Base-by-base conservation (phyloP, 2,888 invertebrate species). In the Bedellia somnulentella region DNA sequence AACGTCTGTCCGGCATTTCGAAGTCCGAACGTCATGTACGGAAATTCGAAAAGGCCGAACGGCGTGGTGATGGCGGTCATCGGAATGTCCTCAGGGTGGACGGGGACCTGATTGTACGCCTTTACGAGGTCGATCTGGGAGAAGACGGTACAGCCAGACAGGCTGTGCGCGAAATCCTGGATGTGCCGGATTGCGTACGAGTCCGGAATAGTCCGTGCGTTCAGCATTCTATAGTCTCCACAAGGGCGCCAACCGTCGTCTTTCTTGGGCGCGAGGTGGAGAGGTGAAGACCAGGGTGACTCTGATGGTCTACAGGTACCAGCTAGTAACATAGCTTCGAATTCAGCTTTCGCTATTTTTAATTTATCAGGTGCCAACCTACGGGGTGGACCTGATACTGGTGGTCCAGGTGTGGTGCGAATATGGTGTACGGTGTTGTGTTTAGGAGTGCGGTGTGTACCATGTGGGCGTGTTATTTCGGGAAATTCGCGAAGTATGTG, bases 71-170 rank as follows among this genome's bases (percentile, higher is more conserved):
- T n/a, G n/a, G n/a, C n/a, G n/a, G 54, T 54, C 37, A 54, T 53
- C 1, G 26, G n/a, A 4, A 57, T 41, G 32, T 63, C 56, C 4
- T 44, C 47, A 4, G 33, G 22, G 3, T 33, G 30, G 3, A 58
- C 45, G 3, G 56, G 58, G 4, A 71, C 57, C 28, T 62, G 56
- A 29, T 56, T 41, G 35, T 50, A 73, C 0, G 56, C 59, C 27
- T 43, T 39, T 1, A 37, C 37, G 2, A 44, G 23, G 22, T 40
- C 37, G 9, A 40, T 30, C 2, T 22, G 33, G 2, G 29, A 28
- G n/a, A 35, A 41, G 1, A 37, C 27, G 15, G 12, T 34, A 14
- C 35, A 33, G 5, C 39, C 40, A 15, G 39, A 15, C 0, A 43
- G 3, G 2, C 24, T 33, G 11, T 35, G 31, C 1, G 38, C 4